phyloP scores from a whole-genome alignment of 2,888 invertebrate genomes.

The Archips crataeganus region DNA sequence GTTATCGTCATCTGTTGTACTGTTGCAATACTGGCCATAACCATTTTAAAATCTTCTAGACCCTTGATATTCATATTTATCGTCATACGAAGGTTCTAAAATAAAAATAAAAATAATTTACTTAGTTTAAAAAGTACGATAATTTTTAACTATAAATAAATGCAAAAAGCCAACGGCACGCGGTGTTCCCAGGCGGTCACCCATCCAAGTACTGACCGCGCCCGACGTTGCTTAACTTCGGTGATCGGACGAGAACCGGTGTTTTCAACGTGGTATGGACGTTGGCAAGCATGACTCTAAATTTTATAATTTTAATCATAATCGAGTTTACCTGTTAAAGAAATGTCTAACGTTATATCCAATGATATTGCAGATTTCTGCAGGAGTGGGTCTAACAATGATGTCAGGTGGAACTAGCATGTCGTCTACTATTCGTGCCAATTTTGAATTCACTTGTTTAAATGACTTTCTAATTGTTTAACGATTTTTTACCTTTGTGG shows the following conservation, averaged over 20 bases:
- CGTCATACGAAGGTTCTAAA: slow-evolving; percentile 85
- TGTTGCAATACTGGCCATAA: slow-evolving; percentile 92
- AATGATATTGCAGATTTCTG: too few relatives aligned
- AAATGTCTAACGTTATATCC: too few relatives aligned
- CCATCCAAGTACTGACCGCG: slow-evolving; percentile 55
- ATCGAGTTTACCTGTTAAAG: too few relatives aligned
- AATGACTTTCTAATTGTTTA: too few relatives aligned
- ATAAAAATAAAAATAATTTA: slow-evolving; percentile 55
- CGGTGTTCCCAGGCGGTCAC: slow-evolving; percentile 54
- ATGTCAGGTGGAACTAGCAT: too few relatives aligned
- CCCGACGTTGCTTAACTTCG: slow-evolving; percentile 54
- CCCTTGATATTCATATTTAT: slow-evolving; percentile 92
- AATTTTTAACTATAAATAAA: neutral
- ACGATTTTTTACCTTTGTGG: too few relatives aligned
- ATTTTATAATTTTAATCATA: neutral
- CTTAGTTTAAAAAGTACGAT: neutral
- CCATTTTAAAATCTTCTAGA: slow-evolving; percentile 92
- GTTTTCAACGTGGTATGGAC: slow-evolving; percentile 53
- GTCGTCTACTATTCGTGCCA: too few relatives aligned
- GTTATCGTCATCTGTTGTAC: slow-evolving; percentile 91
- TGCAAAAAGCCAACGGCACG: slow-evolving; percentile 45
- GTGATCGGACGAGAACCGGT: slow-evolving; percentile 55
- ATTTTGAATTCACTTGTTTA: neutral
- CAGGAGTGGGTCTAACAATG: too few relatives aligned
- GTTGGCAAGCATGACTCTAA: slow-evolving; percentile 40